Base-by-base conservation (phyloP, 64 coral and sea anemone genomes). In the Stylophora pistillata region DNA sequence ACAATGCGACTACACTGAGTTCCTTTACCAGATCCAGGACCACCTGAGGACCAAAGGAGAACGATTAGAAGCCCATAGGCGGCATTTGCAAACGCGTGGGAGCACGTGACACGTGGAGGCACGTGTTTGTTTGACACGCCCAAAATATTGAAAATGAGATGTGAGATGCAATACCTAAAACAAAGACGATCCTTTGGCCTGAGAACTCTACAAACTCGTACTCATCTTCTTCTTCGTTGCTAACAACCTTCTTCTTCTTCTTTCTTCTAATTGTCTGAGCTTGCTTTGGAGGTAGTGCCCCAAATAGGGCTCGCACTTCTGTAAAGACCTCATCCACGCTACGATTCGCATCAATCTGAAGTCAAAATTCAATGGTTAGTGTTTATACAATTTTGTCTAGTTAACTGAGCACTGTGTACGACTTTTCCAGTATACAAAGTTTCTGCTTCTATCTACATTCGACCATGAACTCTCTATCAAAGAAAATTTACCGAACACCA, bases 131-230 rank as follows among this genome's bases (percentile, higher is more conserved):
- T 4, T 20, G 26, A 72, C 33, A 30, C 10, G 31, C 33, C 18
- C 25, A 26, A 15, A 86, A 9, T n/a, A n/a, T 41, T 28, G 47
- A 32, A 21, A 27, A 70, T 17, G 27, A 5, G 13, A 34, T 29
- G 17, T 61, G 6, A 26, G 34, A 4, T 69, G 28, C n/a, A 57
- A 37, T 87, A 96, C 95, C 95, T 70, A 96, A 73, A 7, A 96
- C 95, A 87, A 96, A 96, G 6, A 96, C 91, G n/a, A 96, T 88
- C n/a, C 91, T 79, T 82, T 96, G 95, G 66, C 95, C 95, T 5
- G 91, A 92, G 72, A 96, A 96, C 29, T 89, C 85, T 47, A 86
- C 74, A 82, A 87, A 93, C 34, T 96, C 95, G 55, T 92, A 73
- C 65, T 88, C 91, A 10, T 74, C 79, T 16, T 57, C 47, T 33